Percentiles rank a stretch among this genome's conserved stretches.
Conservation (phyloP, 2,113 vertebrate species). For the Phyllostomus discolor region DNA sequence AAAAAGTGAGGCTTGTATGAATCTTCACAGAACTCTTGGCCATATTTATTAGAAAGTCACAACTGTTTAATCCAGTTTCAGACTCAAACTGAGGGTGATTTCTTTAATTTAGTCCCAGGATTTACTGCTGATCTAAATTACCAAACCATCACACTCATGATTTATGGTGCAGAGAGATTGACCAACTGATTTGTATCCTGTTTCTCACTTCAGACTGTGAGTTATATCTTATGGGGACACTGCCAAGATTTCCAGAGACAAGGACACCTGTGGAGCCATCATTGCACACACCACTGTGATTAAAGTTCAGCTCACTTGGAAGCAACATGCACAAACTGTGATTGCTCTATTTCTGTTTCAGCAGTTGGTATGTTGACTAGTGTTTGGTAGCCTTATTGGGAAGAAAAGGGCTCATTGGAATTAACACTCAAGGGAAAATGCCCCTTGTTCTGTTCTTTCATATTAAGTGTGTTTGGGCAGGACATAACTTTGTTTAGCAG, state of each 20-base stretch:
- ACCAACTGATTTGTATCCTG: conserved; percentile 50
- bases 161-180: conserved; percentile 46
- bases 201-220: conserved; percentile 21
- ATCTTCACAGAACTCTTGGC: background rate
- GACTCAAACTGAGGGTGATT: conserved; percentile 30
- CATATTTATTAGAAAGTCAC: conserved; percentile 45
- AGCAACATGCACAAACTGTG: background rate
- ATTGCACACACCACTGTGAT: background rate
- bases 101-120: conserved; percentile 35
- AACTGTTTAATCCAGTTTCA: conserved; percentile 29
- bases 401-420: background rate
- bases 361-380: background rate
- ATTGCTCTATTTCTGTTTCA: background rate
- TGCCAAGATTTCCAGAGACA: conserved; percentile 17
- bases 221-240: conserved; percentile 24
- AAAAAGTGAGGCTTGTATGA: background rate
- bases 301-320: conserved; percentile 17
- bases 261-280: background rate
- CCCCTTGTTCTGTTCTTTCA: background rate
- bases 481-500: background rate
- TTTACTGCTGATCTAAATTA: conserved; percentile 62
- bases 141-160: conserved; percentile 13
- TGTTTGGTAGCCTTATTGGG: background rate
- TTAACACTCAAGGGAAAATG: background rate
- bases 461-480: background rate